Conservation (phyloP, 2,888 invertebrate species). For the Dryobota labecula region DNA sequence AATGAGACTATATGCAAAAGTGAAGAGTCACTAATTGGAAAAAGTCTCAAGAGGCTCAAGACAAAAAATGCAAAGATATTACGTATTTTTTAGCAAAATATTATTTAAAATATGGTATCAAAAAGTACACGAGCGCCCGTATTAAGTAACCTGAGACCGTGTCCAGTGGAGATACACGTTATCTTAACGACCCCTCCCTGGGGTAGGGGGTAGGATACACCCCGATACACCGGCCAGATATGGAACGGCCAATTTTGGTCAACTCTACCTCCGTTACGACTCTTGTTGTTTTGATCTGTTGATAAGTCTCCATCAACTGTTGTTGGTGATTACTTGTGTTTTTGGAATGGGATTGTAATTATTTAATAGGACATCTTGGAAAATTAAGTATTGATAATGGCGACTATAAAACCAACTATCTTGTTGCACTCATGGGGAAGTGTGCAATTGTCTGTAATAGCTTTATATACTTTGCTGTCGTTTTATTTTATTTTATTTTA, state of each 20-base stretch:
- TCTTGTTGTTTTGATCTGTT: constrained; percentile 75
- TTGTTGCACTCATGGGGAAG: neutral
- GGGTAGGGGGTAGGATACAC: constrained; percentile 51
- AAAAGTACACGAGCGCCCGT: constrained; percentile 66
- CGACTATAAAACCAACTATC: neutral
- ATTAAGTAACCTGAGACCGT: constrained; percentile 82
- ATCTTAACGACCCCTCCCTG: constrained; percentile 85
- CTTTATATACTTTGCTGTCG: neutral
- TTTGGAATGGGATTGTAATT: constrained; percentile 54
- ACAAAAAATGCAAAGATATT: neutral
- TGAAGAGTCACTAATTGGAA: too few relatives aligned
- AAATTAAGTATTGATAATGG: constrained; percentile 3
- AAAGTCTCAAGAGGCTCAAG: neutral
- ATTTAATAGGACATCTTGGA: constrained; percentile 11
- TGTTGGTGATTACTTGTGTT: constrained; percentile 56
- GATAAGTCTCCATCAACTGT: constrained; percentile 58
- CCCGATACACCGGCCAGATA: constrained; percentile 80
- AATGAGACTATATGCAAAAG: neutral
- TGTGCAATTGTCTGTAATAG: too few relatives aligned
- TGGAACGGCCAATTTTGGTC: constrained; percentile 86
- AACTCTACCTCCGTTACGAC: constrained; percentile 81
- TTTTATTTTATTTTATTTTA: too few relatives aligned
- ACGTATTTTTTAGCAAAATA: constrained; percentile 13
- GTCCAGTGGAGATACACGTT: constrained; percentile 86
- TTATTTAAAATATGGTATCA: constrained; percentile 43